A percentile compares a stretch with the other conserved stretches of the same genome.
Evolutionary conservation across 2,113 vertebrate genomes (phyloP).

Genomic region (Heloderma charlesbogerti): DNA sequence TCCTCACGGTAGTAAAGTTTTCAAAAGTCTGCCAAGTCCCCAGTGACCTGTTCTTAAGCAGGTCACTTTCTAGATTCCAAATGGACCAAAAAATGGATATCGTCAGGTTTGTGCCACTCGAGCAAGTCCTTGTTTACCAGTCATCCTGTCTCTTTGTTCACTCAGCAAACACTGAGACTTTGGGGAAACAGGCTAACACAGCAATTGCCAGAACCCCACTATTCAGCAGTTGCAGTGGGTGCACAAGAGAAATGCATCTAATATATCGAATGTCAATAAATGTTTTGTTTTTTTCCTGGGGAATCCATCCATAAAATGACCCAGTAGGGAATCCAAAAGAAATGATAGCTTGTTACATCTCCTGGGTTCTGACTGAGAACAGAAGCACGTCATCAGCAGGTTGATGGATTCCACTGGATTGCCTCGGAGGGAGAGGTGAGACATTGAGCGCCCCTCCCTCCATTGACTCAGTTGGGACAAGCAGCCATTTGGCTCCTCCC

Average conservation of each 20-base stretch:
- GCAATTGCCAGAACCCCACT: background rate
- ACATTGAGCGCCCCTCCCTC: background rate
- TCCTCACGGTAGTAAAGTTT: background rate
- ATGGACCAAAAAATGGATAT: background rate
- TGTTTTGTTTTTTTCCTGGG: background rate
- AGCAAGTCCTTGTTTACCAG: slow-evolving; percentile 16
- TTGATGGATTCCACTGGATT: background rate
- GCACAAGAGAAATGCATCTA: slow-evolving; percentile 6
- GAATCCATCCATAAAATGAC: slow-evolving; percentile 18
- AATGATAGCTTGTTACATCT: background rate
- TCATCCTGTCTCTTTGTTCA: background rate
- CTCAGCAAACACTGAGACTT: background rate
- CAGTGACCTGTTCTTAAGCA: background rate
- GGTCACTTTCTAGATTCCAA: slow-evolving; percentile 26
- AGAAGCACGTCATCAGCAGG: background rate
- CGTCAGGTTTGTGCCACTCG: slow-evolving; percentile 23
- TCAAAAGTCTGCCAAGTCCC: slow-evolving; percentile 26
- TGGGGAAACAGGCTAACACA: background rate
- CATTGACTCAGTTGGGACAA: background rate
- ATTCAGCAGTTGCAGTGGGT: background rate
- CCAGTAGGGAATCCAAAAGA: background rate
- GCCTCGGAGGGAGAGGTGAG: no score
- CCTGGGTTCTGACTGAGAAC: background rate
- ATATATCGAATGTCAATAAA: slow-evolving; percentile 26
- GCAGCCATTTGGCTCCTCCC: background rate